Percentiles rank a stretch among this genome's conserved stretches.
phyloP scores from a whole-genome alignment of 2,797 vertebrate genomes.

The Crax fasciolata region DNA sequence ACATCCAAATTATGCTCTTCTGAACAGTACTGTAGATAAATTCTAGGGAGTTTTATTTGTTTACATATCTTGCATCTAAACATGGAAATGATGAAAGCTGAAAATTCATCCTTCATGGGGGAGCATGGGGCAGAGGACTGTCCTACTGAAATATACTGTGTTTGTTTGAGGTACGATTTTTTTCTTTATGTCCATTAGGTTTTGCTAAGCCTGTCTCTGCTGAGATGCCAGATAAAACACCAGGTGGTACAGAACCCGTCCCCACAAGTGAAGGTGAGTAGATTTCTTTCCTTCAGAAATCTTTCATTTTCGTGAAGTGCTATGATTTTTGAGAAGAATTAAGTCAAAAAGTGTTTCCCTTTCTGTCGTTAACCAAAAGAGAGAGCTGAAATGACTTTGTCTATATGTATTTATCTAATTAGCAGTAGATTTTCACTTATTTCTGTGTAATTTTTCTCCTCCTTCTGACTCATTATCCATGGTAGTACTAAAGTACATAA shows the following conservation, averaged over 20 bases:
- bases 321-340: neutral
- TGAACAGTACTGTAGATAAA: neutral
- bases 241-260: conserved; percentile 48
- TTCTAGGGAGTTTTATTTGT: neutral
- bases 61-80: neutral
- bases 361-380: neutral
- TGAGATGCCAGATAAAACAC: conserved; percentile 78
- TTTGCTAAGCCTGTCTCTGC: conserved; percentile 24
- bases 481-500: neutral
- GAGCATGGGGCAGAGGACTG: neutral
- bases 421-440: neutral
- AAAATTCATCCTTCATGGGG: neutral
- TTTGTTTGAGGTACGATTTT: conserved; percentile 38
- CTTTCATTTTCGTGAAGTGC: neutral
- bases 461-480: neutral
- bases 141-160: neutral
- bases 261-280: conserved; percentile 59
- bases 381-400: neutral
- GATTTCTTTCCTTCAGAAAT: conserved; percentile 9
- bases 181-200: conserved; percentile 63
- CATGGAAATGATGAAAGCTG: neutral
- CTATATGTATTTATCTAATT: neutral
- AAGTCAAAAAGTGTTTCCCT: neutral
- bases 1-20: neutral
- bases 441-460: neutral